Evolutionary conservation across 2,113 vertebrate genomes (phyloP), one percentile per base, ranked within the genome.

Genomic region (Myocastor coypus): DNA sequence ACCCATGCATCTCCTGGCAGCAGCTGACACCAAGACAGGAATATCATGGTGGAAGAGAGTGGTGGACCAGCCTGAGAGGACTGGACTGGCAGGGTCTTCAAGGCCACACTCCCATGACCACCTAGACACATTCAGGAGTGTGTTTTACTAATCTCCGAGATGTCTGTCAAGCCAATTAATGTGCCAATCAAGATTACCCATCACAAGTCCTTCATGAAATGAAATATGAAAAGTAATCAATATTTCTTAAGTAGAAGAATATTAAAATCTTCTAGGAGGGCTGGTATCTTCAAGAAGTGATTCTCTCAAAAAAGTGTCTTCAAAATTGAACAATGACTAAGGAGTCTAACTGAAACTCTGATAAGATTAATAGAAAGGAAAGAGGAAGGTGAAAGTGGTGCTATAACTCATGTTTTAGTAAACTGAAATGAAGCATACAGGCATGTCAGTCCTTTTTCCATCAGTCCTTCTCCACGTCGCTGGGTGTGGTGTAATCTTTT

Each of bases 381-480:
- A 88, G 46, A 85, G 50, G 22, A 81, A 30, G 63, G 13, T 75
- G 40, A 78, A 50, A 12, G 55, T 11, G 68, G 80, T 94, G 30
- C 42, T 59, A 32, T 63, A 85, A 92, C 55, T 95, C 64, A 64
- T 26, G 32, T 92, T 46, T 71, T 93, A 94, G 83, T 96, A 94
- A 96, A 71, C 75, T 84, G 55, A 59, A 91, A 77, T 78, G 95
- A 94, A 93, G 52, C 69, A 85, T 32, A 55, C 69, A 97, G 24
- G 46, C 89, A 86, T 94, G 91, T 95, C 90, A 94, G 89, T 52
- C 55, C 75, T 37, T 93, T 82, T 87, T 13, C 82, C 26, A 92
- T 61, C 86, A 91, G 34, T 37, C 46, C 89, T 94, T 30, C 0
- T 81, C 34, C 26, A 82, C 50, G 37, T 83, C 28, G 94, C 68